These are phyloP conservation scores for Meloe dianella DNA, from an alignment of 2,888 invertebrate genomes.

Conservation along the genomic window DNA sequence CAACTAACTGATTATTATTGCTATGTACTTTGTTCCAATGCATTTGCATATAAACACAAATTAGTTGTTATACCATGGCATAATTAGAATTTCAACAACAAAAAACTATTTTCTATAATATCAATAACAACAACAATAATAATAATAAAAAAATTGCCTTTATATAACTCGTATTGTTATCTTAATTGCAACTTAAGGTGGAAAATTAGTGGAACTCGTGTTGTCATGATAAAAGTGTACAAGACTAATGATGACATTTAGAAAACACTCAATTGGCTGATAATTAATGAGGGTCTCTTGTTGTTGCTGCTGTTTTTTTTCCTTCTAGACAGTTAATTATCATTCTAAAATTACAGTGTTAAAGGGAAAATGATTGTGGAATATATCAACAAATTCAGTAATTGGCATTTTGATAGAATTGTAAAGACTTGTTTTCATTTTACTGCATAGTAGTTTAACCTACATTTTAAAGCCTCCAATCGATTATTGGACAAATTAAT, in stretches of 20 bases:
- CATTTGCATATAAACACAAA: conserved; percentile 42
- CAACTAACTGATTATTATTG: conserved; percentile 13
- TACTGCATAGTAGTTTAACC: not conserved
- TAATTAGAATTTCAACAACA: conserved; percentile 7
- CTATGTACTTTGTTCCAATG: conserved; percentile 41
- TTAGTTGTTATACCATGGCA: conserved; percentile 13
- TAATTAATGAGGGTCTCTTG: not conserved
- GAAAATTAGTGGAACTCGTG: conserved; percentile 4
- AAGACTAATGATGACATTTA: conserved; percentile 5
- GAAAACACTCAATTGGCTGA: conserved; percentile 20
- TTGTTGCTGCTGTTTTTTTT: not conserved
- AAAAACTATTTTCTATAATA: conserved; percentile 14
- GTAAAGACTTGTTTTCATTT: not conserved
- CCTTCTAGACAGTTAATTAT: not conserved
- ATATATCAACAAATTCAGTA: no score
- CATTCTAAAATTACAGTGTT: not conserved
- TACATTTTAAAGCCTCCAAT: conserved; percentile 4
- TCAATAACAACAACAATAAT: not conserved
- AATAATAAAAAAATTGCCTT: not conserved
- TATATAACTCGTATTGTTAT: not conserved
- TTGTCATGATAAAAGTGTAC: not conserved
- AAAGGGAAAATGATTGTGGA: not conserved
- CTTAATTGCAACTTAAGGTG: not conserved
- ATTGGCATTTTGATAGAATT: not conserved
- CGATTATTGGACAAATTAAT: conserved; percentile 15